Percentiles rank a stretch among this genome's conserved stretches.
Conservation (phyloP, 2,113 vertebrate species). For the Ivindomyrus marchei region DNA sequence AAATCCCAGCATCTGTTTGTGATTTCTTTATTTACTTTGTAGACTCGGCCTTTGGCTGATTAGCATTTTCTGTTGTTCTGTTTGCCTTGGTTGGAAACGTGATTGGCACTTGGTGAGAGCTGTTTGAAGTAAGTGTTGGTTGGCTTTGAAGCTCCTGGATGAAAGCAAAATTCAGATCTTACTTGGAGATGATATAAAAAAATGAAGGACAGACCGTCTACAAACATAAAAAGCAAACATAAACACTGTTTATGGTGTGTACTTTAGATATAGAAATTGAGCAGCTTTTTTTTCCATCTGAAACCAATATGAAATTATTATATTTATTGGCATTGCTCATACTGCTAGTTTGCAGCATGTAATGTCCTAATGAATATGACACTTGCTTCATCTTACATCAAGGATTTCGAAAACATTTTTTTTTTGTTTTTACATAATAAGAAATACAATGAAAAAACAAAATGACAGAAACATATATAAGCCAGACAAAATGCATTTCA, state of each 20-base stretch:
- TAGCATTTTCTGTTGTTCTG: conserved; percentile 51
- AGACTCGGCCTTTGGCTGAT: conserved; percentile 48
- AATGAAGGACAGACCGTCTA: conserved; percentile 47
- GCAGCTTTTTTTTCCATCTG: not conserved
- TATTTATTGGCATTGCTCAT: not conserved
- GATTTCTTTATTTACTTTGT: conserved; percentile 60
- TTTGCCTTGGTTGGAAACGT: conserved; percentile 57
- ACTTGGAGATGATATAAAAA: conserved; percentile 52
- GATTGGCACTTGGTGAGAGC: conserved; percentile 54
- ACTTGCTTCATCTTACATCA: not conserved
- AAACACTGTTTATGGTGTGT: conserved; percentile 44
- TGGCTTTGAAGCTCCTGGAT: conserved; percentile 55
- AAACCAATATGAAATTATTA: not conserved
- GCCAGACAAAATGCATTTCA: not conserved
- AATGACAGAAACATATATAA: not conserved
- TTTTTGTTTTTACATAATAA: not conserved
- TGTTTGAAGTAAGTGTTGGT: conserved; percentile 54
- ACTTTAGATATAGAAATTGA: not conserved
- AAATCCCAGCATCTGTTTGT: conserved; percentile 59
- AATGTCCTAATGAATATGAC: not conserved
- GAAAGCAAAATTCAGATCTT: conserved; percentile 56
- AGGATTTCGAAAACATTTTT: not conserved
- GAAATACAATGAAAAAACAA: not conserved
- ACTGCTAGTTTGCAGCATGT: not conserved
- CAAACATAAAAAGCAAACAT: conserved; percentile 38